Conservation (phyloP, 1,140 invertebrate genomes). For the Cotesia chilonis region DNA sequence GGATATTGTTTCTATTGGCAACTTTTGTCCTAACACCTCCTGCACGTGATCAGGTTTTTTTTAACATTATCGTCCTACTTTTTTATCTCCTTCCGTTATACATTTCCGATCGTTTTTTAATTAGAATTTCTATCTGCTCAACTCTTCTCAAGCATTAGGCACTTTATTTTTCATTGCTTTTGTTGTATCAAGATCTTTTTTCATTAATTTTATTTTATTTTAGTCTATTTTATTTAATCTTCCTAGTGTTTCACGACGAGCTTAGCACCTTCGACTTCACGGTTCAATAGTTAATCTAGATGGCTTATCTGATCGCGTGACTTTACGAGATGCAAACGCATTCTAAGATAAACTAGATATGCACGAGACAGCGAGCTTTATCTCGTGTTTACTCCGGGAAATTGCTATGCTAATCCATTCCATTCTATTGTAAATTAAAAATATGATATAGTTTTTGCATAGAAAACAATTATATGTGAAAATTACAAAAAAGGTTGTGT, state of each 20-base stretch:
- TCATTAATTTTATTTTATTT: neutral
- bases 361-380: slow-evolving; percentile 16
- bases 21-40: slow-evolving; percentile 32
- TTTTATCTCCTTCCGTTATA: slow-evolving; percentile 24
- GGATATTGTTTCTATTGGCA: slow-evolving; percentile 41
- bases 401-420: slow-evolving; percentile 36
- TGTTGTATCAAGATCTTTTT: slow-evolving; percentile 17
- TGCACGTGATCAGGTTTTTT: slow-evolving; percentile 23
- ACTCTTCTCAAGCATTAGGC: neutral
- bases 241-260: slow-evolving; percentile 9
- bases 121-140: neutral
- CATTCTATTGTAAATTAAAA: neutral
- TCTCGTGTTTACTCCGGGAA: slow-evolving; percentile 46
- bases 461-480: too few relatives aligned
- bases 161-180: neutral
- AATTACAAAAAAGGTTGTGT: too few relatives aligned
- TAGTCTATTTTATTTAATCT: neutral
- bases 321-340: slow-evolving; percentile 33
- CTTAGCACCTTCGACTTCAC: slow-evolving; percentile 37
- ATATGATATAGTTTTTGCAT: neutral
- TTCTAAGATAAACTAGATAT: slow-evolving; percentile 28
- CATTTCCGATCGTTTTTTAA: slow-evolving; percentile 7
- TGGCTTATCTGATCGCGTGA: slow-evolving; percentile 57
- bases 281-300: slow-evolving; percentile 54
- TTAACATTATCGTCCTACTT: slow-evolving; percentile 11